Evolutionary conservation across 2,888 invertebrate species (phyloP).

Genomic region (Epirrhoe tristata): DNA sequence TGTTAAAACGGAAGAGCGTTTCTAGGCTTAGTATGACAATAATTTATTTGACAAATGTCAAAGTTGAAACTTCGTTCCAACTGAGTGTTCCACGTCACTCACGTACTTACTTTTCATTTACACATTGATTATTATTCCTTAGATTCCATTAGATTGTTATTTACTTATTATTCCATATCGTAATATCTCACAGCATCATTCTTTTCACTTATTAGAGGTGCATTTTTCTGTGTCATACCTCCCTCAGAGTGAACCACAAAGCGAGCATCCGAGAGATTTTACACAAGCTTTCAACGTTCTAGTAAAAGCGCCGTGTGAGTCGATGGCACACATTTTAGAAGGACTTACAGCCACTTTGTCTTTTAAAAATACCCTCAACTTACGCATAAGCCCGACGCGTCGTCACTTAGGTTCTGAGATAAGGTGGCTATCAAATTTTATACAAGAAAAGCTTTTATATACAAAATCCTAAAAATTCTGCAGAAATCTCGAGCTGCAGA

Average conservation of each 20-base stretch:
- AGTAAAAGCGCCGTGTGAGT: conserved; percentile 43
- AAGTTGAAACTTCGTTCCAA: too few species aligned
- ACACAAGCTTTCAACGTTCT: conserved; percentile 56
- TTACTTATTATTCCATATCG: too few species aligned
- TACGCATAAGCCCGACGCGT: conserved; percentile 22
- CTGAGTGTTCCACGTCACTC: too few species aligned
- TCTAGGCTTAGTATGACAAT: too few species aligned
- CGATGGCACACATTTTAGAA: conserved; percentile 39
- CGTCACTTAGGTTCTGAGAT: conserved; percentile 24
- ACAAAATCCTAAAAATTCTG: not conserved
- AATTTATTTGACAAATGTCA: too few species aligned
- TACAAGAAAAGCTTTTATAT: conserved; percentile 13
- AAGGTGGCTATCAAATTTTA: conserved; percentile 24
- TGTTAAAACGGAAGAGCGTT: too few species aligned
- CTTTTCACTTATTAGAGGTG: too few species aligned
- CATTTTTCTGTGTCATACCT: not conserved
- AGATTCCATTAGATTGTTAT: too few species aligned
- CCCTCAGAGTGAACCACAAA: conserved; percentile 40
- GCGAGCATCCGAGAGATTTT: conserved; percentile 50
- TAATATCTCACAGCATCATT: too few species aligned
- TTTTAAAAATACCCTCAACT: conserved; percentile 31
- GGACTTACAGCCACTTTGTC: conserved; percentile 37
- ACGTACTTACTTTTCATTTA: too few species aligned
- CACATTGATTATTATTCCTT: too few species aligned
- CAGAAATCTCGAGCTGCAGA: not conserved